Evolutionary conservation across 2,797 vertebrate genomes (phyloP).

Genomic region (Artibeus lituratus): DNA sequence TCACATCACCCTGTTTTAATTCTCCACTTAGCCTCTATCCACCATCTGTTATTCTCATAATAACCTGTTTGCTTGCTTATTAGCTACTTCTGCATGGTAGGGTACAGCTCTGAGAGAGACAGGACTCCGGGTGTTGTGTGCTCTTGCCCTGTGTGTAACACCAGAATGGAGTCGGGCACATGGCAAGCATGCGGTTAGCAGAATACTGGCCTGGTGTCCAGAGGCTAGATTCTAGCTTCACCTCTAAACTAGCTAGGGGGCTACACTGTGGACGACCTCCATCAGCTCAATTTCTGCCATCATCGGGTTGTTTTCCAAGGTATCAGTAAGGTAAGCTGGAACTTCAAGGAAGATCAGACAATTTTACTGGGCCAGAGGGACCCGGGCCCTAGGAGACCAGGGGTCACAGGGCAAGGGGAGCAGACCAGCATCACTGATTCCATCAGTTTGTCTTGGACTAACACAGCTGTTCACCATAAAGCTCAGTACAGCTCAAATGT

Average conservation of each 20-base stretch:
- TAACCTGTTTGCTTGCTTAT: neutral
- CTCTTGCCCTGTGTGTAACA: neutral
- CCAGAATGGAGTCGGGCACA: fast-evolving
- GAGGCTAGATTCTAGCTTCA: neutral
- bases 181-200: neutral
- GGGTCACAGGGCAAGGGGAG: neutral
- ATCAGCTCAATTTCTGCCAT: neutral
- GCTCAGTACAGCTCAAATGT: neutral
- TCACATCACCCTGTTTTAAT: neutral
- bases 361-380: neutral
- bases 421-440: neutral
- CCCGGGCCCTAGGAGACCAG: neutral
- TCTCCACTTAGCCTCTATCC: neutral
- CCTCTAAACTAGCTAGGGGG: neutral
- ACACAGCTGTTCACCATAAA: neutral
- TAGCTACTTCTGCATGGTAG: neutral
- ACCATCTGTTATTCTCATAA: neutral
- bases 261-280: neutral
- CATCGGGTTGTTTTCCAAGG: neutral
- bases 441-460: neutral
- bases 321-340: neutral
- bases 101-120: neutral
- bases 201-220: neutral
- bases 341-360: neutral
- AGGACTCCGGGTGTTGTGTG: no score